A percentile compares a stretch with the other conserved stretches of the same genome.
Conservation (phyloP, 2,888 invertebrate genomes). For the Dyspetes luteomarginatus region DNA sequence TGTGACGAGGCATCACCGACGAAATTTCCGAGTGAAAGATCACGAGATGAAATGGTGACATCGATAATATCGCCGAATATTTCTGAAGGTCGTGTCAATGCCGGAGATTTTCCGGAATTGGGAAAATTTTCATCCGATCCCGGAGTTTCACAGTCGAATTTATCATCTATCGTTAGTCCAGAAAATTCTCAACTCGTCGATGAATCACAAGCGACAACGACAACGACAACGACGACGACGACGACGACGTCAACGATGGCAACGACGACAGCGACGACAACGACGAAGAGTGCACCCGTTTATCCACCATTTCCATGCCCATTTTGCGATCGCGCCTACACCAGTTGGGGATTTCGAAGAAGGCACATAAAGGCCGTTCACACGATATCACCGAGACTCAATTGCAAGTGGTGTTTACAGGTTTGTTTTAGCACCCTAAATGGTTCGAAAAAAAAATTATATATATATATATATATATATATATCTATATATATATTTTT, state of each 20-base stretch:
- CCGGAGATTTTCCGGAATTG: conserved; percentile 36
- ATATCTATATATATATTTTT: not conserved
- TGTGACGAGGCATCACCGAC: conserved; percentile 57
- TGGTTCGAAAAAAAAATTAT: not conserved
- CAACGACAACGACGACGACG: too few species aligned
- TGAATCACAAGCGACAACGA: conserved; percentile 26
- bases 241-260: conserved; percentile 14
- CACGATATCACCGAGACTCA: conserved; percentile 82
- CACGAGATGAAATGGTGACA: conserved; percentile 40
- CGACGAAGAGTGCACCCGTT: conserved; percentile 30
- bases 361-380: conserved; percentile 87
- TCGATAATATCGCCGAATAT: not conserved
- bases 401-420: conserved; percentile 85
- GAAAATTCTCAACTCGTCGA: conserved; percentile 64
- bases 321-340: conserved; percentile 87
- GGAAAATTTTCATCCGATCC: conserved; percentile 50
- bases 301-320: conserved; percentile 86
- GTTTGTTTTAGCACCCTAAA: conserved; percentile 56
- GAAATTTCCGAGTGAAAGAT: conserved; percentile 45
- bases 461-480: not conserved
- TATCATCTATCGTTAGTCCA: conserved; percentile 61
- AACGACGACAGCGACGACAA: too few species aligned
- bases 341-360: conserved; percentile 87
- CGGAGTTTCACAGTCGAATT: conserved; percentile 62
- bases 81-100: conserved; percentile 16